Base-by-base conservation (phyloP, 1,140 invertebrate species). In the Protaetia brevitarsis region DNA sequence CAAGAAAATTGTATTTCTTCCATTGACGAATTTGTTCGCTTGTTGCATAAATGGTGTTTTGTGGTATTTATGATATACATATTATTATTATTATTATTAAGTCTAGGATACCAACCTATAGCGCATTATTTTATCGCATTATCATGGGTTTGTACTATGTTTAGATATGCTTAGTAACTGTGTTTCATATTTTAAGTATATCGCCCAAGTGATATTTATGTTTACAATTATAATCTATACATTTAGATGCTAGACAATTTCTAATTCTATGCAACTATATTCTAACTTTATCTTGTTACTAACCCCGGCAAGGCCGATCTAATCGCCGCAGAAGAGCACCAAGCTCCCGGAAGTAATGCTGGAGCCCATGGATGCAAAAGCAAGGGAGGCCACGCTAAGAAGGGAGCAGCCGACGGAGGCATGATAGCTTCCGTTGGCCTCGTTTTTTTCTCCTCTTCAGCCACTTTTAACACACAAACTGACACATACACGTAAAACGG, bases 301-400 rank as follows among this genome's bases (percentile, higher is more conserved):
- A 73, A 78, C 76, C 77, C 72, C 57, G 76, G 76, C 41, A 78
- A 66, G 30, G 76, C 77, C 11, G 73, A 77, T 56, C 76, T 68
- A 21, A 79, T 71, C 3, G 68, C 71, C 2, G 71, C 71, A 6
- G 62, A 57, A 1, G 72, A 71, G 61, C 77, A 79, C 77, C 76
- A 78, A n/a, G 78, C 75, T 11, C 76, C 73, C 2, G 77, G 77
- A 11, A 79, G 66, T 27, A 79, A 68, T 23, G 41, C 41, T 11
- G 77, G 76, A 1, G 75, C 76, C 77, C 77, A 79, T 6, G 77
- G 77, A 72, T 77, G 75, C 11, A 79, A 69, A 34, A 79, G 66
- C 16, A 79, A 66, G 16, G 77, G 77, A 21, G 77, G 77, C 77
- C 77, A 79, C 2, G 76, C 75, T 21, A 79, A 66, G n/a, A 79